Base-by-base conservation (phyloP, 1,140 invertebrate genomes). In the Drosophila tristis region DNA sequence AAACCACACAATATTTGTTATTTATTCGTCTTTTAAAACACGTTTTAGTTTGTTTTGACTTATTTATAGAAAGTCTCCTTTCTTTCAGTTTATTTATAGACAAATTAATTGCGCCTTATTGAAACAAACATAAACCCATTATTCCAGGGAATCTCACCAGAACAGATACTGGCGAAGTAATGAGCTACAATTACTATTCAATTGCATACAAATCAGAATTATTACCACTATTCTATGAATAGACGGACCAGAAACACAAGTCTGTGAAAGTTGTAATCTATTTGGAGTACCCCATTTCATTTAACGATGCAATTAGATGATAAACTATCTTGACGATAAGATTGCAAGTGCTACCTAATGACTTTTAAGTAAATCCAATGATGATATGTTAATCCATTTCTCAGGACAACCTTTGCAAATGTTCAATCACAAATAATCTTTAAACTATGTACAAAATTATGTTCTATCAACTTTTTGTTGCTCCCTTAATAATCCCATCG, bases 291-390 rank as follows among this genome's bases (percentile, higher is more conserved):
- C 29, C 54, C 15, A 68, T 67, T 55, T 55, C 49, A 55, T 39
- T 23, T 29, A 15, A 55, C 29, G 39, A 67, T 47, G 65, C 48
- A 68, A 67, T 67, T 55, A 47, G 29, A 39, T 66, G 62, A 68
- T 68, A 68, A 20, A 29, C 42, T 67, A 66, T 66, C 65, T 45
- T 20, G 26, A 2, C 47, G 62, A 68, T 66, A 55, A 68, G 64
- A 31, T n/a, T n/a, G 1, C 2, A 44, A 45, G 64, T 53, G 4
- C 29, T 13, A 29, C 7, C 29, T 7, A 29, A 6, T 29, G 26
- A 31, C 29, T 42, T 26, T 4, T 15, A 60, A 26, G 16, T 13
- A 16, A 57, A 43, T 6, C 9, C 29, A 2, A 31, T 60, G 39
- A 60, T 13, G 5, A 35, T 63, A 35, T 63, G 59, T 50, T 60